phyloP scores from a whole-genome alignment of 2,888 invertebrate genomes.

The Drosophila gaucha region DNA sequence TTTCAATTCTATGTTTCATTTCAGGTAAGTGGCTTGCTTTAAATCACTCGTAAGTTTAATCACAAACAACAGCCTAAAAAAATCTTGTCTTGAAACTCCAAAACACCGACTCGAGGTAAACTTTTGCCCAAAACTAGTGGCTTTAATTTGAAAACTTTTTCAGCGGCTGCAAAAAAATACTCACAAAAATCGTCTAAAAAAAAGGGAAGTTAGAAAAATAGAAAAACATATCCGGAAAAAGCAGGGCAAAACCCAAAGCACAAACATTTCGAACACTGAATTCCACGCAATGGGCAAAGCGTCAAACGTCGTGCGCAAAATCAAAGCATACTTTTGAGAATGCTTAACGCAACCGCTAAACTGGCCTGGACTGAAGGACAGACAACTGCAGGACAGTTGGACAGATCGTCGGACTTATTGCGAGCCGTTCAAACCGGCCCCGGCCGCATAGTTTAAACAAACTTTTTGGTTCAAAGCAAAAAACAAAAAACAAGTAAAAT shows the following conservation, averaged over 20 bases:
- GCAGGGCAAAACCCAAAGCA: slow-evolving; percentile 34
- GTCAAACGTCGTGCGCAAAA: slow-evolving; percentile 60
- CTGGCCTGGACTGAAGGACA: slow-evolving; percentile 44
- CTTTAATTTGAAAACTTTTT: slow-evolving; percentile 71
- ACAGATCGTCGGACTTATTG: slow-evolving; percentile 21
- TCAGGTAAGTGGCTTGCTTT: slow-evolving; percentile 58
- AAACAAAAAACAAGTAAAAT: slow-evolving; percentile 19
- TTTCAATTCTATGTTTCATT: slow-evolving; percentile 21
- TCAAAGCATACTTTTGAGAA: slow-evolving; percentile 72
- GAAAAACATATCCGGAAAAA: slow-evolving; percentile 25
- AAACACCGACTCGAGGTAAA: slow-evolving; percentile 18
- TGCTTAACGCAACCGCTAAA: slow-evolving; percentile 73
- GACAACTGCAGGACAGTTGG: slow-evolving; percentile 2
- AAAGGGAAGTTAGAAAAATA: slow-evolving; percentile 26
- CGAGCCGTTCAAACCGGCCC: slow-evolving; percentile 37
- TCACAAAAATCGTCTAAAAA: slow-evolving; percentile 4
- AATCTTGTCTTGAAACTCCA: slow-evolving; percentile 9
- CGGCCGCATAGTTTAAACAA: slow-evolving; percentile 73
- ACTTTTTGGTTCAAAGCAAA: slow-evolving; percentile 72
- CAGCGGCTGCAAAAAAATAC: neutral
- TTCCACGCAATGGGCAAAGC: slow-evolving; percentile 68
- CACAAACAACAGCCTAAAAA: neutral
- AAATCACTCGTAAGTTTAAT: slow-evolving; percentile 28
- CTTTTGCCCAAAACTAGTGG: slow-evolving; percentile 50
- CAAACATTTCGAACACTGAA: slow-evolving; percentile 72